phyloP scores from a whole-genome alignment of 2,888 invertebrate genomes.

The Melanotus villosus region DNA sequence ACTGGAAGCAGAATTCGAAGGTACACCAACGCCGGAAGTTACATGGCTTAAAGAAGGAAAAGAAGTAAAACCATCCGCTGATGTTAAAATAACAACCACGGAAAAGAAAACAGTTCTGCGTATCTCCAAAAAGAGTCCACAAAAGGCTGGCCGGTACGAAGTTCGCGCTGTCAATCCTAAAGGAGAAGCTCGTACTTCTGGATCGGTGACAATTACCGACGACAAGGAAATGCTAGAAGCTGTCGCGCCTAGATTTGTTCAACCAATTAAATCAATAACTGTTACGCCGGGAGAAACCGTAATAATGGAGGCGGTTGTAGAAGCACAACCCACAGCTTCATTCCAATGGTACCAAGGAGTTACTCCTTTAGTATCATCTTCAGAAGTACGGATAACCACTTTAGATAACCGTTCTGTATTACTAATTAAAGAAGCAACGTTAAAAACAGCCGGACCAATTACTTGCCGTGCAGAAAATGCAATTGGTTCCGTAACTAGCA shows the following conservation, averaged over 20 bases:
- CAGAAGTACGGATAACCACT: conserved; percentile 80
- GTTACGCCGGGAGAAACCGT: conserved; percentile 83
- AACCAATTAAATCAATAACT: conserved; percentile 79
- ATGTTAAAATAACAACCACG: conserved; percentile 73
- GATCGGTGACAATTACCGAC: conserved; percentile 84
- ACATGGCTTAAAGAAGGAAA: conserved; percentile 91
- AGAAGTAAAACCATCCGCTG: conserved; percentile 77
- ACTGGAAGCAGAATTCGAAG: conserved; percentile 81
- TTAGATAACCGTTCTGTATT: conserved; percentile 85
- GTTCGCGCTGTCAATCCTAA: conserved; percentile 84
- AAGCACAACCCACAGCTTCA: conserved; percentile 83
- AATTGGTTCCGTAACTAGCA: conserved; percentile 89
- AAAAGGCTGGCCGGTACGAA: conserved; percentile 91
- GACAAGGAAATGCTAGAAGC: conserved; percentile 72
- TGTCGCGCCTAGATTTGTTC: conserved; percentile 82
- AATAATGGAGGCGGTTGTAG: conserved; percentile 83
- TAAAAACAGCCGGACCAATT: conserved; percentile 81
- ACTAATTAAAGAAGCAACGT: conserved; percentile 79
- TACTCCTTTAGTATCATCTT: conserved; percentile 78
- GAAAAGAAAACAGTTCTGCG: conserved; percentile 77
- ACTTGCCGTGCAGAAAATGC: conserved; percentile 93
- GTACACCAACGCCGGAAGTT: conserved; percentile 79
- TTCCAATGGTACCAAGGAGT: conserved; percentile 91
- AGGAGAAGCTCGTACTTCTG: conserved; percentile 85
- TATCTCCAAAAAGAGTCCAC: conserved; percentile 79